These are phyloP conservation scores for Panulirus ornatus DNA, from an alignment of 1,140 invertebrate species.

Conservation along the genomic window DNA sequence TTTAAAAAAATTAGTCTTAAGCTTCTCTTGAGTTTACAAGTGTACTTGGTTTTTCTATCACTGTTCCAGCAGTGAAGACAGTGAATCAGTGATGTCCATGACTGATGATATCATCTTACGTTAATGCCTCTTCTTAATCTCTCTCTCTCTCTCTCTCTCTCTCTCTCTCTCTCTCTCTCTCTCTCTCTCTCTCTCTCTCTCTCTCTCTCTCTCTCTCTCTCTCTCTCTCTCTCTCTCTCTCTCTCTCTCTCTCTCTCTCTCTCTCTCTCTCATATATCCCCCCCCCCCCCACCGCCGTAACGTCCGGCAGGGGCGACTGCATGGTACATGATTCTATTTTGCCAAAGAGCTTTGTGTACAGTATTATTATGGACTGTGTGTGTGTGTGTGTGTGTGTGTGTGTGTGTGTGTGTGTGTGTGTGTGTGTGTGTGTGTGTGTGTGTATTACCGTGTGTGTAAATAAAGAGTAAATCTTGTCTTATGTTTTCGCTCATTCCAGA, in stretches of 20 bases:
- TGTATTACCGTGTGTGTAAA: no score
- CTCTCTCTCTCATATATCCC: not conserved
- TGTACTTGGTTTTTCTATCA: no score
- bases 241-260: not conserved
- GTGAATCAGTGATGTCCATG: not conserved
- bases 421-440: not conserved
- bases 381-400: not conserved
- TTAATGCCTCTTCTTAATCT: not conserved
- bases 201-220: not conserved
- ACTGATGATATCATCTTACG: not conserved
- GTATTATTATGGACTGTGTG: not conserved
- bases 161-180: not conserved
- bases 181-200: not conserved
- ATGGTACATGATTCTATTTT: not conserved
- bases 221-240: not conserved
- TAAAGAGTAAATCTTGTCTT: no score
- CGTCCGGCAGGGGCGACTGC: no score
- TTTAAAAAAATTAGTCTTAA: no score
- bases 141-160: slow-evolving; percentile 7
- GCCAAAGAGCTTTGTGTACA: not conserved
- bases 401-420: not conserved
- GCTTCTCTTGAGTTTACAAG: no score
- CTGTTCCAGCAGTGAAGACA: no score
- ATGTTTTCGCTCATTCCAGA: no score
- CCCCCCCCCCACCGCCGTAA: no score